phyloP scores from a whole-genome alignment of 1,140 invertebrate genomes.

The Panagrolaimus sp. region DNA sequence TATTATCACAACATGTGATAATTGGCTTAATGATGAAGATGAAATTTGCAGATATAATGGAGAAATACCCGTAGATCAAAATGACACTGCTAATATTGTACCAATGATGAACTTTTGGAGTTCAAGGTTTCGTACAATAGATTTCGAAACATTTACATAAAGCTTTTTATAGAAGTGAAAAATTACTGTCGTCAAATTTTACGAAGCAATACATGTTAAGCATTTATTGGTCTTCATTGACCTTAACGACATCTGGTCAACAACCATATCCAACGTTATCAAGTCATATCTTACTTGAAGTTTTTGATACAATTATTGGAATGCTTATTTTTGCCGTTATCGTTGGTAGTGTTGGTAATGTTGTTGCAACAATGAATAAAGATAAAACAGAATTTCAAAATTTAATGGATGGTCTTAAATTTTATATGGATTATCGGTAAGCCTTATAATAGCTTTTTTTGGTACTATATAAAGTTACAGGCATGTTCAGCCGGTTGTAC shows the following conservation, averaged over 20 bases:
- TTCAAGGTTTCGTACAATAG: constrained; percentile 20
- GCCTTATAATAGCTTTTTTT: constrained; percentile 17
- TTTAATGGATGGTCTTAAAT: constrained; percentile 87
- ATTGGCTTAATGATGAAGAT: constrained; percentile 25
- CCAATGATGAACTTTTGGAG: constrained; percentile 33
- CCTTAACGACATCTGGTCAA: constrained; percentile 80
- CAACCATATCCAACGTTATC: constrained; percentile 43
- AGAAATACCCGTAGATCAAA: not conserved
- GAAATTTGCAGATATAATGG: constrained; percentile 9
- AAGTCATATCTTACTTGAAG: constrained; percentile 62
- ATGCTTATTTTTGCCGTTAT: constrained; percentile 77
- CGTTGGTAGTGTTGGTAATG: constrained; percentile 82
- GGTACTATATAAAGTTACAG: too few relatives aligned
- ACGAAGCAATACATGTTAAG: constrained; percentile 65
- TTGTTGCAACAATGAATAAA: constrained; percentile 94
- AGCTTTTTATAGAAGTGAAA: constrained; percentile 18
- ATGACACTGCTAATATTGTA: constrained; percentile 19
- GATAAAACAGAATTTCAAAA: constrained; percentile 84
- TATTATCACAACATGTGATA: constrained; percentile 34
- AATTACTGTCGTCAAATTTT: constrained; percentile 38
- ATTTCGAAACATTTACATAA: too few relatives aligned
- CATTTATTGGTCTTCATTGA: constrained; percentile 92
- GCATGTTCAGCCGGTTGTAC: constrained; percentile 34
- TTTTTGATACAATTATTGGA: constrained; percentile 77
- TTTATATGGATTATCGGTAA: constrained; percentile 75